phyloP scores from a whole-genome alignment of 2,888 invertebrate genomes.

The Pemphredon lugubris region DNA sequence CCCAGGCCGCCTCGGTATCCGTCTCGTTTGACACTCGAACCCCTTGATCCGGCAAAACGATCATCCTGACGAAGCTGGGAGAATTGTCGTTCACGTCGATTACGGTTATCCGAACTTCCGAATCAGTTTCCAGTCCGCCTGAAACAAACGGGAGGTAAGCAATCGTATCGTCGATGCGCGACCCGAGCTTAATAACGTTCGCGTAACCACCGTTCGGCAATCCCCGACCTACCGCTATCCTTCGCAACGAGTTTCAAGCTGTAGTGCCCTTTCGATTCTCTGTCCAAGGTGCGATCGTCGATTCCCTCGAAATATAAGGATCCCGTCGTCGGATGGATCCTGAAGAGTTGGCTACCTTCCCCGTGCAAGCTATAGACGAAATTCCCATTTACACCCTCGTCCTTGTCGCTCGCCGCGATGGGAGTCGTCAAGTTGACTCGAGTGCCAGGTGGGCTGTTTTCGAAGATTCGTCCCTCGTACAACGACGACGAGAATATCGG shows the following conservation, averaged over 20 bases:
- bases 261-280: constrained; percentile 88
- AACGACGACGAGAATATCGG: constrained; percentile 88
- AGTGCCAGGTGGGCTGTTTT: constrained; percentile 88
- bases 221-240: constrained; percentile 84
- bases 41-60: constrained; percentile 86
- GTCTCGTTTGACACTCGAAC: constrained; percentile 82
- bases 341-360: constrained; percentile 88
- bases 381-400: constrained; percentile 86
- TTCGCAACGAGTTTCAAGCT: constrained; percentile 88
- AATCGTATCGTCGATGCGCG: too few relatives aligned
- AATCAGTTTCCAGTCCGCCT: constrained; percentile 89
- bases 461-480: constrained; percentile 90
- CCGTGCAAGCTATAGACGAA: constrained; percentile 88
- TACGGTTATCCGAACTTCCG: constrained; percentile 87
- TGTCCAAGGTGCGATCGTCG: constrained; percentile 84
- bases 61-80: constrained; percentile 87
- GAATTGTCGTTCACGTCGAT: constrained; percentile 92
- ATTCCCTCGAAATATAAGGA: constrained; percentile 84
- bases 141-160: too few relatives aligned
- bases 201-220: too few relatives aligned
- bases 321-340: constrained; percentile 86
- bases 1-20: constrained; percentile 36
- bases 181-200: too few relatives aligned
- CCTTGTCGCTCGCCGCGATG: constrained; percentile 88
- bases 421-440: constrained; percentile 87